Percentiles rank a stretch among this genome's conserved stretches.
Conservation (phyloP, 92 coral and sea anemone genomes). For the Epizoanthus ramosus region DNA sequence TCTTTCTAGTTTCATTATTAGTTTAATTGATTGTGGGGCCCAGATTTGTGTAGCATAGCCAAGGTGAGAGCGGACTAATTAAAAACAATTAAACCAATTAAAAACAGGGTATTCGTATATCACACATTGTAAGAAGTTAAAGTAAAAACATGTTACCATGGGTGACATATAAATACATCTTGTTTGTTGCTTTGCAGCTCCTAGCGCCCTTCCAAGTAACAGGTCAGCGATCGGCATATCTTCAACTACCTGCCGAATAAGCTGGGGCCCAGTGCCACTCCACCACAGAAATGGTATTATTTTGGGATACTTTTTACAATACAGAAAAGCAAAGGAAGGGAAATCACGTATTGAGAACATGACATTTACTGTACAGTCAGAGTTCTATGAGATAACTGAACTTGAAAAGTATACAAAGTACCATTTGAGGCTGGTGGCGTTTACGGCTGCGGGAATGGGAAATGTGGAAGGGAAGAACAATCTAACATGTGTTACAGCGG, state of each 20-base stretch:
- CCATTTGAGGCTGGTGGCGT: constrained; percentile 43
- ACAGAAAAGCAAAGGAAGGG: constrained; percentile 17
- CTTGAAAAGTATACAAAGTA: constrained; percentile 50
- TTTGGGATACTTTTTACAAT: constrained; percentile 42
- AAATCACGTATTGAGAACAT: not conserved
- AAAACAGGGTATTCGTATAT: too few relatives aligned
- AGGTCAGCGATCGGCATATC: constrained; percentile 26
- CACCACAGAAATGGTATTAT: constrained; percentile 45
- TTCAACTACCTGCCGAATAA: constrained; percentile 38
- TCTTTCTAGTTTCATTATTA: too few relatives aligned
- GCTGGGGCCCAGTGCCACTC: constrained; percentile 45
- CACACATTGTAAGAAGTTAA: too few relatives aligned
- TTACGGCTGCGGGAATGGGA: constrained; percentile 44
- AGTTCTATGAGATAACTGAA: not conserved
- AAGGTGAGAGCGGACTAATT: too few relatives aligned
- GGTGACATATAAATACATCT: not conserved
- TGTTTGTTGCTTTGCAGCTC: constrained; percentile 21
- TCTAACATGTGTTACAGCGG: constrained; percentile 26
- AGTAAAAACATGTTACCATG: not conserved
- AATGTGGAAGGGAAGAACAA: not conserved
- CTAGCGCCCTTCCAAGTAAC: constrained; percentile 48
- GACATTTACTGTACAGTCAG: not conserved
- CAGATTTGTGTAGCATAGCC: too few relatives aligned
- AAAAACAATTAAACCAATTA: too few relatives aligned
- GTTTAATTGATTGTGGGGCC: too few relatives aligned